Conservation (phyloP, 1,140 invertebrate genomes). For the Apocrypta bakeri region DNA sequence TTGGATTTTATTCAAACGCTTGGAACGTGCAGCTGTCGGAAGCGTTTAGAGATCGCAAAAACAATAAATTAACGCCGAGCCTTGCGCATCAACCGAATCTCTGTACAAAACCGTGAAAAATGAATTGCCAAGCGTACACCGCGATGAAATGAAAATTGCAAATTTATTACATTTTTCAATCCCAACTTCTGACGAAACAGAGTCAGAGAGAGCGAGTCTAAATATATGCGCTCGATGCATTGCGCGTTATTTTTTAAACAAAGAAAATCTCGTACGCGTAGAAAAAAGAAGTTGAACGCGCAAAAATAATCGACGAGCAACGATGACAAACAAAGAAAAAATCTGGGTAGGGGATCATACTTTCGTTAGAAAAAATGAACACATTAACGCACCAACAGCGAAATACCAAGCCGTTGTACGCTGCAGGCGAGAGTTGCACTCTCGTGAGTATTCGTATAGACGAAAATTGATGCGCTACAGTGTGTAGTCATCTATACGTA, state of each 20-base stretch:
- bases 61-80: neutral
- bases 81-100: neutral
- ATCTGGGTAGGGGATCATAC: neutral
- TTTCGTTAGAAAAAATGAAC: slow-evolving; percentile 23
- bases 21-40: too few relatives aligned
- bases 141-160: neutral
- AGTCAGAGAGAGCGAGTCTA: neutral
- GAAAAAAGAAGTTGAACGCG: slow-evolving; percentile 9
- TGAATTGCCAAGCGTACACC: neutral
- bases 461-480: slow-evolving; percentile 28
- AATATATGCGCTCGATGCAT: neutral
- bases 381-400: slow-evolving; percentile 33
- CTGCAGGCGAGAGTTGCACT: neutral
- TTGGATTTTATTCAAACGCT: too few relatives aligned
- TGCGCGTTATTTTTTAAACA: slow-evolving; percentile 18
- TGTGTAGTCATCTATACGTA: neutral
- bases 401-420: neutral
- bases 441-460: neutral
- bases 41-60: neutral
- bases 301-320: neutral
- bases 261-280: neutral
- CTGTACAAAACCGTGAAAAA: slow-evolving; percentile 24
- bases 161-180: slow-evolving; percentile 1
- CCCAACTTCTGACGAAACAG: neutral
- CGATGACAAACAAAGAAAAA: neutral